A percentile compares a stretch with the other conserved stretches of the same genome.
Conservation (phyloP, 2,113 vertebrate genomes). For the Rhegmatorhina hoffmannsi region DNA sequence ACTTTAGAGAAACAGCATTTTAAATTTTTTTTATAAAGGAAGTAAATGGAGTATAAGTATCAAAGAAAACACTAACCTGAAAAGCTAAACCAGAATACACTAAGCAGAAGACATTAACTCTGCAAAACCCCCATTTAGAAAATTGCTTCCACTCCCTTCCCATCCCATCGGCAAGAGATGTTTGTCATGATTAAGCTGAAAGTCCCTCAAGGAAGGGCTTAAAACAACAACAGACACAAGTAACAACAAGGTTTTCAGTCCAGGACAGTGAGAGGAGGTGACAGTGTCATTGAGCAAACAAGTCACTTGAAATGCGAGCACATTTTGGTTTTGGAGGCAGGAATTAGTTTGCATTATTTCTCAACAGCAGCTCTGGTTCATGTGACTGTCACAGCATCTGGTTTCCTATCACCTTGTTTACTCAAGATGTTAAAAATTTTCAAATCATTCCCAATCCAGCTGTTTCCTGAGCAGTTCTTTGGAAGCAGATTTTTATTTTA, state of each 20-base stretch:
- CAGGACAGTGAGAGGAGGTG: background rate
- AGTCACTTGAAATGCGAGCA: background rate
- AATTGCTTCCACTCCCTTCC: constrained; percentile 16
- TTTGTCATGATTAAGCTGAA: background rate
- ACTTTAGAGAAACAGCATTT: background rate
- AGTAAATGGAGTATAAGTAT: background rate
- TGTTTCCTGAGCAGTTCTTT: background rate
- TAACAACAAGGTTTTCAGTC: background rate
- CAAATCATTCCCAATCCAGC: background rate
- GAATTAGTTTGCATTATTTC: background rate
- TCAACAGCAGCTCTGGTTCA: background rate
- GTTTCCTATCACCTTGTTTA: constrained; percentile 10
- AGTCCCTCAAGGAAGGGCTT: background rate
- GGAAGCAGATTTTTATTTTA: background rate
- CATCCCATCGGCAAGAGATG: background rate
- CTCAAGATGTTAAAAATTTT: background rate
- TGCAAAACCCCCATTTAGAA: background rate
- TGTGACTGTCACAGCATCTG: background rate
- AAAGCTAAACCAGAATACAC: background rate
- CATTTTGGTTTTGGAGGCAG: background rate
- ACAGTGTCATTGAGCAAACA: background rate
- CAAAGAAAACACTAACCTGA: background rate
- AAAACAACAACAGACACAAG: background rate
- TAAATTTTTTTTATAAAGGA: background rate
- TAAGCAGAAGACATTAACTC: background rate